Percentiles rank a stretch among this genome's conserved stretches.
Conservation (phyloP, 2,797 vertebrate species). For the Anniella stebbinsi region DNA sequence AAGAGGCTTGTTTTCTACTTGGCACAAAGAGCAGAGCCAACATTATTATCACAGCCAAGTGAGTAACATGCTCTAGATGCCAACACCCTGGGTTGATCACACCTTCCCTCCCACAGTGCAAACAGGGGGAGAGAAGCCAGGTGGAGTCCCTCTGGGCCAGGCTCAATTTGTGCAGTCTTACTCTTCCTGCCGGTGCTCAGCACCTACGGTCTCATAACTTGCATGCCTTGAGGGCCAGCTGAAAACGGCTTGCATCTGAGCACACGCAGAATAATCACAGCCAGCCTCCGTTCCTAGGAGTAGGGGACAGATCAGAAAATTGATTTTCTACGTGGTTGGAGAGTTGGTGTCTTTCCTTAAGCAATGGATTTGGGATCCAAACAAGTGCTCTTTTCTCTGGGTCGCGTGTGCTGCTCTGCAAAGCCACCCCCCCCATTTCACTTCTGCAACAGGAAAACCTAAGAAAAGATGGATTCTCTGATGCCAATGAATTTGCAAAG, state of each 20-base stretch:
- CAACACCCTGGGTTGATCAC: background rate
- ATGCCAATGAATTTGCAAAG: background rate
- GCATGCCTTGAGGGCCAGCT: too few relatives aligned
- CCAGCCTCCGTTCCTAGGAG: background rate
- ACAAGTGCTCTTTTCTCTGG: background rate
- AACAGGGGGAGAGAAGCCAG: background rate
- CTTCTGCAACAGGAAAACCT: background rate
- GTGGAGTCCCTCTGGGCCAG: background rate
- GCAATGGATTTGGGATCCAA: background rate
- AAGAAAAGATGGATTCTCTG: background rate
- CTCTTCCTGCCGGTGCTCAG: too few relatives aligned
- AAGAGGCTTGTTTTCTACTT: background rate
- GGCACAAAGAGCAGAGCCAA: background rate
- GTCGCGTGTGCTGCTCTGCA: background rate
- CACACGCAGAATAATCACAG: background rate
- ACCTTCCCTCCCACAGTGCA: slow-evolving; percentile 13
- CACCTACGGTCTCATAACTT: background rate
- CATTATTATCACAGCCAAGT: background rate
- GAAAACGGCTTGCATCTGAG: background rate
- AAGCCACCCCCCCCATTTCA: too few relatives aligned
- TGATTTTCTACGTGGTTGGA: background rate
- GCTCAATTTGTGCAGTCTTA: background rate
- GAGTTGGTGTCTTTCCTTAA: too few relatives aligned
- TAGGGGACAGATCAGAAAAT: background rate
- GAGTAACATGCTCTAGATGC: background rate